phyloP scores from a whole-genome alignment of 2,888 invertebrate species.

The Megastigmus dorsalis region DNA sequence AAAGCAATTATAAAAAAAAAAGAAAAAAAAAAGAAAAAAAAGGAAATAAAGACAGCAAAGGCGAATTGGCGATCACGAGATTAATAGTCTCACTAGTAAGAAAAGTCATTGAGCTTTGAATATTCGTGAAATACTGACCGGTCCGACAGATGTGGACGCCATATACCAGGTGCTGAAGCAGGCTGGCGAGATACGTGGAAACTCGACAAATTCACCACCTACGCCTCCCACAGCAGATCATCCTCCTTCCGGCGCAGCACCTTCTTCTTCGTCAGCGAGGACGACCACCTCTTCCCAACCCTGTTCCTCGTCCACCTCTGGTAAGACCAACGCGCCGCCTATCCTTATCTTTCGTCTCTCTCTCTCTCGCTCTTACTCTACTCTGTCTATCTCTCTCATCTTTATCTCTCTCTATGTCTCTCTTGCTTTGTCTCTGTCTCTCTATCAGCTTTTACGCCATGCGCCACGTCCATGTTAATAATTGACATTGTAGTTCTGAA shows the following conservation, averaged over 20 bases:
- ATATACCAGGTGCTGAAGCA: constrained; percentile 96
- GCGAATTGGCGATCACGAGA: neutral
- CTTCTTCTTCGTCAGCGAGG: constrained; percentile 70
- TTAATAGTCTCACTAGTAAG: neutral
- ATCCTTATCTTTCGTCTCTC: no score
- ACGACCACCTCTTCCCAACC: constrained; percentile 73
- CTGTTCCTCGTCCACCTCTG: constrained; percentile 74
- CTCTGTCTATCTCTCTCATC: neutral
- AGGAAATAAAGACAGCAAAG: no score
- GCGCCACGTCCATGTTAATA: neutral
- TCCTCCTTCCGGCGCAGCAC: constrained; percentile 68
- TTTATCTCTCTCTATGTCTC: constrained; percentile 15
- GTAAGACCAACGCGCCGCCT: constrained; percentile 60
- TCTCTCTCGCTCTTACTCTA: neutral
- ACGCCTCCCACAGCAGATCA: constrained; percentile 73
- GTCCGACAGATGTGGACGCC: constrained; percentile 85
- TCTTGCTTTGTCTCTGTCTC: neutral
- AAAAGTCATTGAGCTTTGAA: constrained; percentile 53
- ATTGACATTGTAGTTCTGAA: neutral
- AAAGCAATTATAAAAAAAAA: neutral
- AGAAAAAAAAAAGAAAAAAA: constrained; percentile 8
- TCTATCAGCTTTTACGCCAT: constrained; percentile 34
- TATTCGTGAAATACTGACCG: constrained; percentile 56
- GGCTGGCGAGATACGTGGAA: constrained; percentile 86
- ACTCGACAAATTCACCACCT: constrained; percentile 73